A percentile compares a stretch with the other conserved stretches of the same genome.
These are phyloP conservation scores for Nansenia antarctica DNA, from an alignment of 2,113 vertebrate genomes.

Conservation along the genomic window DNA sequence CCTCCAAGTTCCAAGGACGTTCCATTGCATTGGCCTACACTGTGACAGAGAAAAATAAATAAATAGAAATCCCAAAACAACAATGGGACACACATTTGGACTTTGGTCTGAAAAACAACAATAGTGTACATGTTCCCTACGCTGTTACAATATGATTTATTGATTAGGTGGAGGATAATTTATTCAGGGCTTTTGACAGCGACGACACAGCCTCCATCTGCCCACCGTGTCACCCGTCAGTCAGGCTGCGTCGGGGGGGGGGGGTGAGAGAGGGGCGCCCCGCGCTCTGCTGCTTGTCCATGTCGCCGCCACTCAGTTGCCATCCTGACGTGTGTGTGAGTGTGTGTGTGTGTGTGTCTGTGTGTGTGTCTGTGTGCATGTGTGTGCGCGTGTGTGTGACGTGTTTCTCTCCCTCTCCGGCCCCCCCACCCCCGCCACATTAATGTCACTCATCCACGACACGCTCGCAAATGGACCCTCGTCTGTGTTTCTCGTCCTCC, in stretches of 20 bases:
- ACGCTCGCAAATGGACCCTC: constrained; percentile 71
- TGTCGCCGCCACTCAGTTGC: constrained; percentile 73
- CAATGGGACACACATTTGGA: constrained; percentile 17
- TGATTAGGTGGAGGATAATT: constrained; percentile 73
- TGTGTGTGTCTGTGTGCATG: too few species aligned
- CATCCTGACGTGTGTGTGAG: constrained; percentile 62
- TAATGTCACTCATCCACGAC: constrained; percentile 63
- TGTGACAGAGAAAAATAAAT: too few species aligned
- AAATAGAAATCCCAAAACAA: constrained; percentile 23
- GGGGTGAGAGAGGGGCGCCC: constrained; percentile 55
- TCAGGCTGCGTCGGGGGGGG: constrained; percentile 50
- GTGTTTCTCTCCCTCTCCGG: too few species aligned
- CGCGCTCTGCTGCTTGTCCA: constrained; percentile 70
- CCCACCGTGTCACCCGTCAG: constrained; percentile 66
- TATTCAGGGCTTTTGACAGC: constrained; percentile 62
- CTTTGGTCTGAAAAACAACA: constrained; percentile 40
- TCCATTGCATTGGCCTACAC: too few species aligned
- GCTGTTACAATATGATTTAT: constrained; percentile 68
- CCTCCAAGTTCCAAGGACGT: too few species aligned
- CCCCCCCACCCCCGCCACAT: constrained; percentile 64
- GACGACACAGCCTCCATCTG: constrained; percentile 57
- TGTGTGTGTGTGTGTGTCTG: too few species aligned
- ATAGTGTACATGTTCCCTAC: constrained; percentile 27
- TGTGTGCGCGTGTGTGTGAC: too few species aligned
- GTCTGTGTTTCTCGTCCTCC: too few species aligned